These are phyloP conservation scores for Netelia melanura DNA, from an alignment of 2,888 invertebrate genomes.

Conservation along the genomic window DNA sequence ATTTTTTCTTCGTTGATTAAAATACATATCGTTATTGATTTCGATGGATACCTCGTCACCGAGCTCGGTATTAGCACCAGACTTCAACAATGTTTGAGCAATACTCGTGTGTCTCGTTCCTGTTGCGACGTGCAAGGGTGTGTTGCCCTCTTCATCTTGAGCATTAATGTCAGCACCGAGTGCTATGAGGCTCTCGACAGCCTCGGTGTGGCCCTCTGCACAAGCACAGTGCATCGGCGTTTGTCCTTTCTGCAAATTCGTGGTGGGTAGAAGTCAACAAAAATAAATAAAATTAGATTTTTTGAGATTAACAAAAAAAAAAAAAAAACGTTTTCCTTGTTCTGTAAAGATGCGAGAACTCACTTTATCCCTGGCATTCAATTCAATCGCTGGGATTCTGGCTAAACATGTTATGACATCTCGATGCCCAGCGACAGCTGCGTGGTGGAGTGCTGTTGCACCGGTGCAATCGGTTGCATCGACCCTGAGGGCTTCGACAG, in stretches of 20 bases:
- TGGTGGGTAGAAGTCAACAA: background rate
- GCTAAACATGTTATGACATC: conserved; percentile 88
- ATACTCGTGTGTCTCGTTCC: conserved; percentile 91
- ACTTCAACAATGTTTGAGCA: conserved; percentile 89
- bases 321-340: background rate
- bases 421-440: conserved; percentile 90
- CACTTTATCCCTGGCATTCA: conserved; percentile 91
- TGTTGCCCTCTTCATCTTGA: conserved; percentile 90
- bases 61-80: conserved; percentile 88
- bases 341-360: conserved; percentile 54
- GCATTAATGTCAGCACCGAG: conserved; percentile 89
- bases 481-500: conserved; percentile 88
- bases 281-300: background rate
- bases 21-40: background rate
- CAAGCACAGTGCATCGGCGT: conserved; percentile 91
- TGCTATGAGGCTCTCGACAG: conserved; percentile 87
- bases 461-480: conserved; percentile 89
- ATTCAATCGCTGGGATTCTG: conserved; percentile 86
- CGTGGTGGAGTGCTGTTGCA: conserved; percentile 91
- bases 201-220: conserved; percentile 88
- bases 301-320: background rate
- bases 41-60: conserved; percentile 82
- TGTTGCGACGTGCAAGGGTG: conserved; percentile 91
- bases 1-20: background rate
- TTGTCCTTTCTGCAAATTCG: conserved; percentile 85